Percentiles rank a stretch among this genome's conserved stretches.
These are phyloP conservation scores for Drosophila kurseongensis DNA, from an alignment of 1,140 invertebrate genomes.

Conservation along the genomic window DNA sequence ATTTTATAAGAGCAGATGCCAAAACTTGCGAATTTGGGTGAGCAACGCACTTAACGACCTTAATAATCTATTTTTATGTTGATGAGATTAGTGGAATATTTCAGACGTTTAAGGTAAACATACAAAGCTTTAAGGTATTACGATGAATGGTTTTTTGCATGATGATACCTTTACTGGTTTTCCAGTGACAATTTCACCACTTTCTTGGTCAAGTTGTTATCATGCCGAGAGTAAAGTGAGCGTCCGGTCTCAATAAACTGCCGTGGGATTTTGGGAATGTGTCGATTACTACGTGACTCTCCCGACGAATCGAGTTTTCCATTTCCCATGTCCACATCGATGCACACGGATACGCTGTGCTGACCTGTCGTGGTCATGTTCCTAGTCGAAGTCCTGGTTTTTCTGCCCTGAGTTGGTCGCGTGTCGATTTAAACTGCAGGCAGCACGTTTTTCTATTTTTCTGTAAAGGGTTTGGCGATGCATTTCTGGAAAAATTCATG, in stretches of 20 bases:
- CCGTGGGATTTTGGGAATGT: slow-evolving; percentile 59
- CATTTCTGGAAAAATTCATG: neutral
- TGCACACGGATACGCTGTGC: slow-evolving; percentile 37
- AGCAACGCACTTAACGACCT: neutral
- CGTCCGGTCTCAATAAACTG: slow-evolving; percentile 67
- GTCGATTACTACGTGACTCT: slow-evolving; percentile 73
- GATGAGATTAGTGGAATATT: neutral
- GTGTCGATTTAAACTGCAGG: slow-evolving; percentile 1
- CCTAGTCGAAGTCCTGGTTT: neutral
- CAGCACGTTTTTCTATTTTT: slow-evolving; percentile 26
- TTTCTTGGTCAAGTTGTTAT: neutral
- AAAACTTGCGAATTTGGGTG: neutral
- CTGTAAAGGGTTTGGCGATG: neutral
- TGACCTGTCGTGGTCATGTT: slow-evolving; percentile 16
- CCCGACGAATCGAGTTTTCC: slow-evolving; percentile 54
- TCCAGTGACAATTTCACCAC: neutral
- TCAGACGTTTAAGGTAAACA: neutral
- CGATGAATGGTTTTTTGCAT: no score
- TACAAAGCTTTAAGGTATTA: neutral
- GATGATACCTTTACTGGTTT: neutral
- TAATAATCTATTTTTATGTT: neutral
- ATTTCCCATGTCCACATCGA: slow-evolving; percentile 11
- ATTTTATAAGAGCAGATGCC: neutral
- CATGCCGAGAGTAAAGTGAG: no score
- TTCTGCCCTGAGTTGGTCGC: neutral